These are phyloP conservation scores for Oncorhynchus kisutch DNA, from an alignment of 2,113 vertebrate species.

Conservation along the genomic window DNA sequence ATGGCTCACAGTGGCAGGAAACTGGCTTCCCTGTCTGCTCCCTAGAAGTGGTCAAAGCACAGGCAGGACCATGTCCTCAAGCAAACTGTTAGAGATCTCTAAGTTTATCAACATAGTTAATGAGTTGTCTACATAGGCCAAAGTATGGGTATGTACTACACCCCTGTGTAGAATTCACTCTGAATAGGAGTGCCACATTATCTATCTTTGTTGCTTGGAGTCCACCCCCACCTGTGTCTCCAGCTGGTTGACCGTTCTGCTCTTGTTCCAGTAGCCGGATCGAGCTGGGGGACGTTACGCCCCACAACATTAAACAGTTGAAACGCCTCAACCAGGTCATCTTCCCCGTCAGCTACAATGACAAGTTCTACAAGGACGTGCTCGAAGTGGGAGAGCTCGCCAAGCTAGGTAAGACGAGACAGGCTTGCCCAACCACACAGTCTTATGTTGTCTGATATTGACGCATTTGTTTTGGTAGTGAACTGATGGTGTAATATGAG, in stretches of 20 bases:
- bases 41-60: neutral
- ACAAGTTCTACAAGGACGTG: conserved; percentile 99
- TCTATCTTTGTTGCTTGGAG: neutral
- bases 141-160: too few species aligned
- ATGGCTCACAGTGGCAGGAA: neutral
- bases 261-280: conserved; percentile 99
- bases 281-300: conserved; percentile 98
- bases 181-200: too few species aligned
- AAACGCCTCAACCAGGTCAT: conserved; percentile 99
- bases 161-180: too few species aligned
- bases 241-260: conserved; percentile 83
- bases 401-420: conserved; percentile 85
- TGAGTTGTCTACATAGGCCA: too few species aligned
- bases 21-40: neutral
- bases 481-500: neutral
- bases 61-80: neutral
- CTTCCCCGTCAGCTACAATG: conserved; percentile 99
- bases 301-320: conserved; percentile 99
- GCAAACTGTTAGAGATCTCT: neutral
- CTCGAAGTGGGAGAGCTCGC: conserved; percentile 98
- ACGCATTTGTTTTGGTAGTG: neutral
- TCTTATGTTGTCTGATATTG: neutral
- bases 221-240: neutral
- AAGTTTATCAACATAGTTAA: too few species aligned
- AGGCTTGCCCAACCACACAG: neutral